Base-by-base conservation (phyloP, 2,113 vertebrate genomes). In the Leptobrachium ailaonicum region DNA sequence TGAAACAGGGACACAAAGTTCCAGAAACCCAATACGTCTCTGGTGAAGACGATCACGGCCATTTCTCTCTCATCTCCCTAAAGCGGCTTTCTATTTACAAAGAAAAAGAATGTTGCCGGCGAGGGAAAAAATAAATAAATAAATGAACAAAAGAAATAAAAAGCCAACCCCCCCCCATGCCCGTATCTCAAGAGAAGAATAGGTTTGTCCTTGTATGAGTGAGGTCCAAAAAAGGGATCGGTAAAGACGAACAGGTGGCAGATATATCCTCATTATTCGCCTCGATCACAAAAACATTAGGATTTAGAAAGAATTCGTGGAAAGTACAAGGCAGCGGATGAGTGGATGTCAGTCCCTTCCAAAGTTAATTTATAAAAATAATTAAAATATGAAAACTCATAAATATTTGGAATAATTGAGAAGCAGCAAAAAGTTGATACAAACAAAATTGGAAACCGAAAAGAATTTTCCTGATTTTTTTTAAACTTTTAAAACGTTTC, bases 1-100 rank as follows among this genome's bases (percentile, higher is more conserved):
- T 60, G 44, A 78, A 75, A 81, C 12, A 4, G 54, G 79, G 64
- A 75, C 79, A 81, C 71, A 73, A 47, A 81, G 66, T 81, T 64
- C 72, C 43, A 62, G 79, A 68, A 75, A 81, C 73, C 50, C 79
- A 81, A 81, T 75, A 14, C 47, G 32, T 45, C n/a, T 67, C 47
- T 73, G 50, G 20, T 20, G 20, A 66, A 81, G 71, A 62, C 72
- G 68, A 73, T 75, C 66, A 75, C 62, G 6, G 47, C 64, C 32
- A 56, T 69, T 68, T 44, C 66, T 54, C 77, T 54, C 70, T 79
- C 70, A 79, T 72, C 77, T 79, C 70, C 70, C 54, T 66, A 71
- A 69, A 73, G 69, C 70, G 63, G 77, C 70, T 81, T 69, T 75
- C 44, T 45, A 75, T 81, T 67, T 68, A 50, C 72, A 75, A 75